Evolutionary conservation across 37 sponge, comb jelly and placozoan species (phyloP).

Genomic region (Chondrilla cf. caribensis): DNA sequence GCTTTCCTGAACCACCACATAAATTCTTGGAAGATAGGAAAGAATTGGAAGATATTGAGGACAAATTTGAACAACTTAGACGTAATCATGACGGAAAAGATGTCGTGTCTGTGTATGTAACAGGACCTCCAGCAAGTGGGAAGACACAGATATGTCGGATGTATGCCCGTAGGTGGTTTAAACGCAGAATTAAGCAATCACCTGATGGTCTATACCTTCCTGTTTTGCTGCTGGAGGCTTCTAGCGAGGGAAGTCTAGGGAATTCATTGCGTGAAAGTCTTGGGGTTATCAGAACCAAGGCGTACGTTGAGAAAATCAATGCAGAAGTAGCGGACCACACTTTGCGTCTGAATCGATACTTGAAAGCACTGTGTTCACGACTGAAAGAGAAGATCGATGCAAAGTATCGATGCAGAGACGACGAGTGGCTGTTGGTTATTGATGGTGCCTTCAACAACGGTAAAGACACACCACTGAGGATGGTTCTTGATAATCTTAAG

Average conservation of each 20-base stretch:
- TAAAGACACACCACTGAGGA: background rate
- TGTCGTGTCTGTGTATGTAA: background rate
- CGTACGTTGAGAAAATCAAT: background rate
- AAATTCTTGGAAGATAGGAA: background rate
- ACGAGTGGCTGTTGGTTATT: slow-evolving; percentile 1
- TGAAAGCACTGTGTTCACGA: background rate
- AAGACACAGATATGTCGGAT: background rate
- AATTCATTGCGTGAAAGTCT: background rate
- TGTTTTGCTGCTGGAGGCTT: background rate
- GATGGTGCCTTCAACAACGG: background rate
- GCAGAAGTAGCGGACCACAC: background rate
- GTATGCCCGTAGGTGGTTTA: background rate
- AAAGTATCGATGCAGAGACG: background rate
- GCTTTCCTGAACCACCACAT: background rate
- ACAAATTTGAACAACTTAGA: background rate
- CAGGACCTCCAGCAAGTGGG: slow-evolving; percentile 1
- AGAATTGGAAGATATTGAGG: background rate
- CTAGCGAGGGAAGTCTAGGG: background rate
- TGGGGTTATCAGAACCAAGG: background rate
- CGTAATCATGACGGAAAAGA: background rate
- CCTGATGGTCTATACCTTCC: slow-evolving; percentile 7
- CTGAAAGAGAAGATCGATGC: background rate
- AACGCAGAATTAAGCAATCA: background rate
- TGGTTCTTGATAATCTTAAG: background rate
- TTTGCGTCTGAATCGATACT: background rate